phyloP scores from a whole-genome alignment of 1,140 invertebrate genomes.

The Leptopilina clavipes region DNA sequence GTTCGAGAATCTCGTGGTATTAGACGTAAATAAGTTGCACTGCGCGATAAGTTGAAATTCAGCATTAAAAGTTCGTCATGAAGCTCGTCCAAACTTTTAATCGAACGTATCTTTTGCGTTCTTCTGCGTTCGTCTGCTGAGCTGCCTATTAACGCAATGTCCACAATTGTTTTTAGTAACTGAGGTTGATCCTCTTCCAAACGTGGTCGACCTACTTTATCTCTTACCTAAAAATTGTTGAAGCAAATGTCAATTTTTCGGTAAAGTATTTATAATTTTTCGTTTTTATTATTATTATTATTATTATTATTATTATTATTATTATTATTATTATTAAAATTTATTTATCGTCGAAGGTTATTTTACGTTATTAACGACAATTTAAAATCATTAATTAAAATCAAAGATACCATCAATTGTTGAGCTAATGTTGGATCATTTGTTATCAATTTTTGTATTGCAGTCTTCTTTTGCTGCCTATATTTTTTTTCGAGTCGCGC shows the following conservation, averaged over 20 bases:
- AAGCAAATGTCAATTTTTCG: background rate
- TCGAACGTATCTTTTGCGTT: slow-evolving; percentile 3
- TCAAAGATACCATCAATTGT: background rate
- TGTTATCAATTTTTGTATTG: background rate
- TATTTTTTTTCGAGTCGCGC: background rate
- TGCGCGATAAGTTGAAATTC: background rate
- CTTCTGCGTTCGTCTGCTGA: background rate
- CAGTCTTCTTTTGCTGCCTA: background rate
- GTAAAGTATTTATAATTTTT: background rate
- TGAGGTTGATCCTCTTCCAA: slow-evolving; percentile 1
- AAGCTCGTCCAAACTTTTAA: slow-evolving; percentile 7
- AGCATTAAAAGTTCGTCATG: background rate
- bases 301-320: background rate
- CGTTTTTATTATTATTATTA: background rate
- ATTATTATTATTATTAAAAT: no score
- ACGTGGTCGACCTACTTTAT: background rate
- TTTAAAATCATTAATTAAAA: background rate
- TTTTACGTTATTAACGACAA: no score
- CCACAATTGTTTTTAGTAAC: background rate
- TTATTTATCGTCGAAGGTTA: no score
- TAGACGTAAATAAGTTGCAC: slow-evolving; percentile 42
- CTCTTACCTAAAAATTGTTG: background rate
- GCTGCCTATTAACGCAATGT: slow-evolving; percentile 1
- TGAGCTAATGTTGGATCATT: background rate
- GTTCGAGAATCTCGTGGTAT: slow-evolving; percentile 38